A percentile compares a stretch with the other conserved stretches of the same genome.
Conservation (phyloP, 2,113 vertebrate genomes). For the Meleagris gallopavo region DNA sequence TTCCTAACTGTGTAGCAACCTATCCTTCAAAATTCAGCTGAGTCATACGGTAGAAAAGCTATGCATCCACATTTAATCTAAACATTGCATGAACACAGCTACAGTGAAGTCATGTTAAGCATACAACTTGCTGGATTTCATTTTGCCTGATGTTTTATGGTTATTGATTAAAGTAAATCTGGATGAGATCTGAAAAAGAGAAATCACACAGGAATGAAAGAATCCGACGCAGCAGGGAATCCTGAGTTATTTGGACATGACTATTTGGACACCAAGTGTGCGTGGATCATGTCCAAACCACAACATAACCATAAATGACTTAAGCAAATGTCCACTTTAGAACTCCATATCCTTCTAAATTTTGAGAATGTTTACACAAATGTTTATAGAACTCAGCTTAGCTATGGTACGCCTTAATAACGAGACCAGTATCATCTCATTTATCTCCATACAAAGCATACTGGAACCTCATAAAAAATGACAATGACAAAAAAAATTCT, state of each 20-base stretch:
- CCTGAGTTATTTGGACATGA: background rate
- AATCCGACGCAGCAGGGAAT: background rate
- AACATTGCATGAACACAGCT: background rate
- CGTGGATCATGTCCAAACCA: background rate
- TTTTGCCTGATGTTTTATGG: background rate
- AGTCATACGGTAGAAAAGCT: background rate
- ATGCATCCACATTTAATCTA: background rate
- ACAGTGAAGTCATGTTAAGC: background rate
- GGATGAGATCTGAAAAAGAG: background rate
- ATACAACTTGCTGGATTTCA: background rate
- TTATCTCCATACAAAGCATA: background rate
- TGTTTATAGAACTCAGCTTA: background rate
- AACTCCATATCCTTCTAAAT: background rate
- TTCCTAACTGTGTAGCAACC: background rate
- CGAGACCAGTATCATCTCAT: background rate
- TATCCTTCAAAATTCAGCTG: background rate
- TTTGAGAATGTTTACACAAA: background rate
- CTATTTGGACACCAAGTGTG: background rate
- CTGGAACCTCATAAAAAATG: background rate
- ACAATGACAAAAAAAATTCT: background rate
- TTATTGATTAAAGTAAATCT: background rate
- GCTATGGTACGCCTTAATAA: conserved; percentile 9
- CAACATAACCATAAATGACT: background rate
- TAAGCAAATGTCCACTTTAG: background rate
- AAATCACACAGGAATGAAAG: conserved; percentile 8